Percentiles rank a stretch among this genome's conserved stretches.
Conservation (phyloP, 2,113 vertebrate species). For the Xiphophorus maculatus region DNA sequence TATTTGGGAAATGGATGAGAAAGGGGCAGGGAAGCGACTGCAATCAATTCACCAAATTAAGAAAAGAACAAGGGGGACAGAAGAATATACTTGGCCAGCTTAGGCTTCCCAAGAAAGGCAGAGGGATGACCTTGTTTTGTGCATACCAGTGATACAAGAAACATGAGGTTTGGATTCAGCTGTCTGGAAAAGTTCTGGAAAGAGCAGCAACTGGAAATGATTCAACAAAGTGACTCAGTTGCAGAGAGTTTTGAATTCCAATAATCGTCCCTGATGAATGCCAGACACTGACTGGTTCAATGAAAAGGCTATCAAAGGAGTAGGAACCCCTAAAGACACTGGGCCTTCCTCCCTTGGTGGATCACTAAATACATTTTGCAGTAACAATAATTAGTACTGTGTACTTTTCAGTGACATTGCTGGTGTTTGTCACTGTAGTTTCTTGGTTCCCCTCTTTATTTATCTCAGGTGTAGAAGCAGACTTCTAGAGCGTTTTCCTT, state of each 20-base stretch:
- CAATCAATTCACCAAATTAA: slow-evolving; percentile 43
- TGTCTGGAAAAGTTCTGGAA: slow-evolving; percentile 32
- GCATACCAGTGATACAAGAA: slow-evolving; percentile 52
- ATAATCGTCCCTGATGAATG: slow-evolving; percentile 22
- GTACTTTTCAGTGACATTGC: too few relatives aligned
- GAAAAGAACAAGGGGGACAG: not conserved
- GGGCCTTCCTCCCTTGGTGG: not conserved
- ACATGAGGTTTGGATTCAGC: slow-evolving; percentile 48
- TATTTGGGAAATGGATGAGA: slow-evolving; percentile 17
- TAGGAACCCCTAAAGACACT: not conserved
- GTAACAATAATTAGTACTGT: too few relatives aligned
- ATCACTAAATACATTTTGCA: too few relatives aligned
- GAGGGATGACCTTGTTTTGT: slow-evolving; percentile 19
- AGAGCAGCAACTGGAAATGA: slow-evolving; percentile 50
- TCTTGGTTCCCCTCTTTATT: too few relatives aligned
- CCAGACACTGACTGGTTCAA: not conserved
- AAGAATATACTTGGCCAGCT: slow-evolving; percentile 8
- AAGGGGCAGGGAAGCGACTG: slow-evolving; percentile 26
- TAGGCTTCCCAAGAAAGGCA: slow-evolving; percentile 17
- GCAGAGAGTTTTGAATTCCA: slow-evolving; percentile 10
- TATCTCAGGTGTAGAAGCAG: too few relatives aligned
- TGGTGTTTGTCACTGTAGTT: too few relatives aligned
- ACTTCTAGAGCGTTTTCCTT: too few relatives aligned
- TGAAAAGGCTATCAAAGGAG: not conserved
- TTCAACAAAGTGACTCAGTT: slow-evolving; percentile 33